Percentiles rank a stretch among this genome's conserved stretches.
Conservation (phyloP, 2,113 vertebrate genomes). For the Siniperca chuatsi region DNA sequence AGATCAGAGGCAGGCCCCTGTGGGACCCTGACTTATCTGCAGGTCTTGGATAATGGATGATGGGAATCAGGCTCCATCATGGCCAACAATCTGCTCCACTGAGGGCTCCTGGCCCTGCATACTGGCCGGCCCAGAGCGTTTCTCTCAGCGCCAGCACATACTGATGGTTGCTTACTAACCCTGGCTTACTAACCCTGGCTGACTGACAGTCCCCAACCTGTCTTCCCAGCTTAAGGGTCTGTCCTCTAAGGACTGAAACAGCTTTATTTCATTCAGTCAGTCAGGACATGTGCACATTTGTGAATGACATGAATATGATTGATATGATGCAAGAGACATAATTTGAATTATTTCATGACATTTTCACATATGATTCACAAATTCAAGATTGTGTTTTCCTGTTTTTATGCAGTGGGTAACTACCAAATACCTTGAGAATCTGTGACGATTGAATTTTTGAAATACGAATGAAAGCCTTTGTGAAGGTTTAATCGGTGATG, state of each 20-base stretch:
- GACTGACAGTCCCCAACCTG: not conserved
- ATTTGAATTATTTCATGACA: not conserved
- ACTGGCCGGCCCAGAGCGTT: not conserved
- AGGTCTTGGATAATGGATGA: constrained; percentile 64
- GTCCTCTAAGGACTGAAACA: not conserved
- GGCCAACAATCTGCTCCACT: constrained; percentile 71
- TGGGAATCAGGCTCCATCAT: constrained; percentile 68
- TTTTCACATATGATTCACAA: not conserved
- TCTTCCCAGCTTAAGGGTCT: not conserved
- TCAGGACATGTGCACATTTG: not conserved
- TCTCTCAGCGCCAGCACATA: constrained; percentile 1
- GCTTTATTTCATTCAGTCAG: not conserved
- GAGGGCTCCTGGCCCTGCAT: constrained; percentile 22
- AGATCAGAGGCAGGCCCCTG: constrained; percentile 34
- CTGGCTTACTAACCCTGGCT: constrained; percentile 42
- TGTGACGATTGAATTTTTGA: not conserved
- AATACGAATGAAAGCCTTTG: not conserved
- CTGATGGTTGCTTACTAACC: constrained; percentile 36
- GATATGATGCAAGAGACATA: not conserved
- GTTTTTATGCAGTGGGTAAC: too few species aligned
- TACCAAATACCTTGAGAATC: not conserved
- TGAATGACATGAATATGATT: not conserved
- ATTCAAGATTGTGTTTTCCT: not conserved
- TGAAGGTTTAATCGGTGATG: not conserved
- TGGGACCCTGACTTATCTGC: constrained; percentile 45